Percentiles rank a stretch among this genome's conserved stretches.
phyloP scores from a whole-genome alignment of 2,113 vertebrate species.

The Ardeotis arabs region DNA sequence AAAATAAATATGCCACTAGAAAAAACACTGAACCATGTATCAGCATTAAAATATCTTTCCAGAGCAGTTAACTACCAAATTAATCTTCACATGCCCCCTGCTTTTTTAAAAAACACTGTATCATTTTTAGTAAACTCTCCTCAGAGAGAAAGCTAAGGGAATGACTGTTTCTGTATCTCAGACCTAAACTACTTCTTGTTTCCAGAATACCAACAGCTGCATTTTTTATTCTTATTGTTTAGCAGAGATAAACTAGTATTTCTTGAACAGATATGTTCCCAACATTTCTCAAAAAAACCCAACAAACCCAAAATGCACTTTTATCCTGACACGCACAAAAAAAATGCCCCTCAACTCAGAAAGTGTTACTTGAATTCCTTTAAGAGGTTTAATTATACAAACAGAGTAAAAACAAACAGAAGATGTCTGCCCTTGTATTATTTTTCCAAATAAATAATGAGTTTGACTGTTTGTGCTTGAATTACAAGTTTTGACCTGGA shows the following conservation, averaged over 20 bases:
- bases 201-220: background rate
- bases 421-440: background rate
- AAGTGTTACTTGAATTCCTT: background rate
- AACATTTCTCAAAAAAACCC: background rate
- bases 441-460: background rate
- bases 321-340: fast-evolving
- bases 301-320: background rate
- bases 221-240: background rate
- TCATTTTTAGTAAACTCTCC: background rate
- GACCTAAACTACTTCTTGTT: background rate
- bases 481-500: background rate
- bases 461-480: background rate
- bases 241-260: background rate
- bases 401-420: background rate
- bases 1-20: background rate
- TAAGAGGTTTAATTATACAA: background rate
- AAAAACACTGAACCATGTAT: background rate
- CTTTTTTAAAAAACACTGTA: background rate
- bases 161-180: background rate
- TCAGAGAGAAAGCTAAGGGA: background rate
- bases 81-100: background rate
- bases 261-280: background rate
- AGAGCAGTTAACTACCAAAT: background rate
- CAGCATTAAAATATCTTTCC: background rate
- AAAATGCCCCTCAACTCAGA: background rate